Base-by-base conservation (phyloP, 2,797 vertebrate genomes). In the Pteronotus mesoamericanus region DNA sequence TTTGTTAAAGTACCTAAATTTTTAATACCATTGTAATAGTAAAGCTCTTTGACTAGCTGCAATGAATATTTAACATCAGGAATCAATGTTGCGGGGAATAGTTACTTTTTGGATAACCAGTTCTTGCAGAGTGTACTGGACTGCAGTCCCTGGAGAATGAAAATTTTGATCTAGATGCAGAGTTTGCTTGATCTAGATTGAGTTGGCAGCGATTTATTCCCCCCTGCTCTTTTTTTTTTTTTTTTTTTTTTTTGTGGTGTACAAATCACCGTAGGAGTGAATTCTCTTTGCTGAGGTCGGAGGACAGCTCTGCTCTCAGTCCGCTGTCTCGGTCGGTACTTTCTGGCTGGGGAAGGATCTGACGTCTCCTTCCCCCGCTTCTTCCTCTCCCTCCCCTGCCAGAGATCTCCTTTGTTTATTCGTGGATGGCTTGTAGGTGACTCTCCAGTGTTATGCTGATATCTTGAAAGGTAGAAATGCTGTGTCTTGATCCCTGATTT, bases 381-480 rank as follows among this genome's bases (percentile, higher is more conserved):
- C 18, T 93, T 93, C 79, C 26, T 92, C 95, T 96, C 96, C 72
- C 97, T 97, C 97, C 97, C 97, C 92, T 98, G 96, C 90, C 92
- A 78, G 97, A 97, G 95, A 64, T 94, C 95, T 97, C 97, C 98
- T 98, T 98, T 98, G 98, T 98, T 98, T 96, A 95, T 95, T 77
- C 96, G 85, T 94, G 88, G 95, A 89, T 96, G 95, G 96, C 83
- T 97, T 89, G 95, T 97, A 96, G 97, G 97, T 97, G 96, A 97
- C 94, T 97, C 89, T 94, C 59, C 34, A 90, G 90, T 89, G 93
- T 57, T 90, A 85, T 74, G 53, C 80, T 90, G 93, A 86, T 93
- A 92, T 97, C 72, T 92, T 64, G 87, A 94, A 46, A 90, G 87
- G 78, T 86, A 51, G 74, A 86, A 95, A 85, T 93, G 86, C 44